Conservation (phyloP, 2,113 vertebrate species). For the Brienomyrus brachyistius region DNA sequence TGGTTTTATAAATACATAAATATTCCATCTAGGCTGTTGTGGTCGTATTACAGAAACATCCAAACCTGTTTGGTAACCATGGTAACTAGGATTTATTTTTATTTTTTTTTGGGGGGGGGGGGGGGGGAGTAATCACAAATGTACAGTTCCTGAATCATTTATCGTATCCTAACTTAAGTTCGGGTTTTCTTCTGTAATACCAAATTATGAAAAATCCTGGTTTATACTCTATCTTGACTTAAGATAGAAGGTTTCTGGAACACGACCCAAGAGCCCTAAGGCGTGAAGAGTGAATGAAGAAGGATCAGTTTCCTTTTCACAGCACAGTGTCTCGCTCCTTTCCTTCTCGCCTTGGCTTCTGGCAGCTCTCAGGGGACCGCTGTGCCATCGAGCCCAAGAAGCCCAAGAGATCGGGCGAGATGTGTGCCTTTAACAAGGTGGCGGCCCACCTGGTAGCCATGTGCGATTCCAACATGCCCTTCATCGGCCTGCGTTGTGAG, state of each 20-base stretch:
- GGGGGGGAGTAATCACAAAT: neutral
- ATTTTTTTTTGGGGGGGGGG: too few species aligned
- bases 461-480: conserved; percentile 98
- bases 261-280: neutral
- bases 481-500: conserved; percentile 90
- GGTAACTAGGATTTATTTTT: neutral
- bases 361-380: conserved; percentile 75
- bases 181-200: neutral
- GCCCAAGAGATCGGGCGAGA: conserved; percentile 86
- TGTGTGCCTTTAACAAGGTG: conserved; percentile 97
- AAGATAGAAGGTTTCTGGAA: neutral
- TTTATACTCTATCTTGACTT: neutral
- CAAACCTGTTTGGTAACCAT: neutral
- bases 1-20: neutral
- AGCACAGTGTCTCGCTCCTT: neutral
- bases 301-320: neutral
- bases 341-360: conserved; percentile 19
- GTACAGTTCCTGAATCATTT: neutral
- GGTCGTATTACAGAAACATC: too few species aligned
- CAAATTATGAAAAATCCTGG: neutral
- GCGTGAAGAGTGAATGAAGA: neutral
- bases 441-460: conserved; percentile 94
- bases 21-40: neutral
- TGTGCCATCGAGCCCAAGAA: conserved; percentile 84
- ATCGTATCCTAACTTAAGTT: neutral